phyloP scores from a whole-genome alignment of 2,888 invertebrate species.

The Orchestes rusci region DNA sequence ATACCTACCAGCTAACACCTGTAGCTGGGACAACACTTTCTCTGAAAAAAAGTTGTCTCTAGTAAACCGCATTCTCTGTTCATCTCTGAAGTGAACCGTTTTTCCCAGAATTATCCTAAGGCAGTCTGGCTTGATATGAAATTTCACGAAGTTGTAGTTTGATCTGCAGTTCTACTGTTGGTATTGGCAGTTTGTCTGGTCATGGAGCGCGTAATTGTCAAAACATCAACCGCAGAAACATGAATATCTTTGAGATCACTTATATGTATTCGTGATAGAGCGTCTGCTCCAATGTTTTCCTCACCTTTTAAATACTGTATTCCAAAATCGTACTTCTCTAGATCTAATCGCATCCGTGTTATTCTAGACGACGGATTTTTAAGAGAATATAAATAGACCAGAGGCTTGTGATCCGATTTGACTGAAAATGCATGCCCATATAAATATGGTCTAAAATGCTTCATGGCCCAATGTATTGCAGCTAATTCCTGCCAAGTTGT shows the following conservation, averaged over 20 bases:
- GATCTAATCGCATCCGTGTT: constrained; percentile 18
- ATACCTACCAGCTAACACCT: too few species aligned
- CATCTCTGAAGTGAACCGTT: too few species aligned
- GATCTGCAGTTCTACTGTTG: too few species aligned
- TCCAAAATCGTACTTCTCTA: constrained; percentile 10
- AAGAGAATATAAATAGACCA: constrained; percentile 22
- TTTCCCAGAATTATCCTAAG: too few species aligned
- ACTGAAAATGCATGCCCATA: constrained; percentile 18
- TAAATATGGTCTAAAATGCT: constrained; percentile 8
- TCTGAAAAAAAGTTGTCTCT: too few species aligned
- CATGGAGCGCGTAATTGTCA: constrained; percentile 12
- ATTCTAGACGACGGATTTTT: constrained; percentile 23
- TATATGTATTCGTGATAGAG: constrained; percentile 12
- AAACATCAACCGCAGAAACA: constrained; percentile 3
- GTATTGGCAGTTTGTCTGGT: too few species aligned
- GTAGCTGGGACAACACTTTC: too few species aligned
- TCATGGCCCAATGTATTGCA: constrained; percentile 20
- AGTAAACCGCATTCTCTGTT: too few species aligned
- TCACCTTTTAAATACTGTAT: constrained; percentile 10
- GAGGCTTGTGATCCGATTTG: constrained; percentile 20
- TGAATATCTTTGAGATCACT: constrained; percentile 5
- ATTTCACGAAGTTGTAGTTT: too few species aligned
- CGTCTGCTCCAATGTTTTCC: constrained; percentile 5
- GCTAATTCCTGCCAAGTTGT: constrained; percentile 10
- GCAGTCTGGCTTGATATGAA: too few species aligned